Base-by-base conservation (phyloP, 2,888 invertebrate species). In the Acleris laterana region DNA sequence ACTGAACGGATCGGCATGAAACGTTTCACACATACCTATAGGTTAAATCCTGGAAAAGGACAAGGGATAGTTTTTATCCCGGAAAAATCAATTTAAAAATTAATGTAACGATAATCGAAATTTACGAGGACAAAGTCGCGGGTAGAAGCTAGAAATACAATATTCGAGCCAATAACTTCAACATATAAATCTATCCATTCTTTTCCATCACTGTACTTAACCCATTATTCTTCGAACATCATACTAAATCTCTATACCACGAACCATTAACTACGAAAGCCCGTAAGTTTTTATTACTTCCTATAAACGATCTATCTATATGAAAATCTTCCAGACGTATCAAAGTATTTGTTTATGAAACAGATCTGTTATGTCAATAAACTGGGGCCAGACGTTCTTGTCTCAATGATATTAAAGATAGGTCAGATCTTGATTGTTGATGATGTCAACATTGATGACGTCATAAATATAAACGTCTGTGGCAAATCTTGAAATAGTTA, bases 261-360 rank as follows among this genome's bases (percentile, higher is more conserved):
- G 19, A 63, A 16, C 46, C 57, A 52, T 53, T 53, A 53, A 55
- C 60, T 55, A 22, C 42, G 22, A n/a, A 20, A 6, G 48, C 25
- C 48, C 48, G 48, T 53, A 53, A 60, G 53, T n/a, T 60, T 64
- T 65, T 65, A 65, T 55, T 56, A 51, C 60, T 32, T 46, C 56
- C 61, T 61, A 65, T 65, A 65, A 65, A 64, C 49, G 42, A 59
- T 53, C 57, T 28, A 58, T 48, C 17, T 38, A 38, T 49, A 46
- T 59, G 50, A 59, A 52, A 55, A 55, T 64, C 53, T 64, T 25
- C 48, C 48, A 63, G 25, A 50, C 32, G 3, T 55, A 28, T 42
- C 53, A 55, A 53, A 52, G 51, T 19, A 32, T 50, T n/a, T 60
- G 60, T 65, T 56, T 61, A 64, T 64, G 44, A 55, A 64, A 58